These are phyloP conservation scores for Ariolimax columbianus DNA, from an alignment of 2,888 invertebrate species.

Conservation along the genomic window DNA sequence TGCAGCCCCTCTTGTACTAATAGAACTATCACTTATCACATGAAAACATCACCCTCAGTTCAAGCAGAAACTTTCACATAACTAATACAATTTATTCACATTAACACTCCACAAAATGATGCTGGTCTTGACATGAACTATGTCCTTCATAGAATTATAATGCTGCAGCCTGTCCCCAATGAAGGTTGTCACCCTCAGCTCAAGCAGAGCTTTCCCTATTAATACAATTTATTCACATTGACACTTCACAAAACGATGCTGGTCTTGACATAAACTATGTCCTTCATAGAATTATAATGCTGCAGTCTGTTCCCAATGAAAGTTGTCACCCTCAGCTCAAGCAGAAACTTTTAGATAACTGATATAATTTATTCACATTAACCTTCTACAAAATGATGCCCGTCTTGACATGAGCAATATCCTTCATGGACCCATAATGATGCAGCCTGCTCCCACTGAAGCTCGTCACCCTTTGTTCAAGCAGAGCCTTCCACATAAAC, in stretches of 20 bases:
- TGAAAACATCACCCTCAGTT: too few species aligned
- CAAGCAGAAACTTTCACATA: too few species aligned
- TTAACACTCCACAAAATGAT: slow-evolving; percentile 28
- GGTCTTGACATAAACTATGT: slow-evolving; percentile 43
- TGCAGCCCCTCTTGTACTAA: too few species aligned
- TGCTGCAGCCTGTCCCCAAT: slow-evolving; percentile 42
- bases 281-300: slow-evolving; percentile 41
- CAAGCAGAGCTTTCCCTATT: slow-evolving; percentile 74
- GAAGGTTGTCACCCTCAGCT: slow-evolving; percentile 68
- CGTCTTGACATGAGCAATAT: slow-evolving; percentile 44
- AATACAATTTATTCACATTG: too few species aligned
- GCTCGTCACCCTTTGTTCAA: slow-evolving; percentile 71
- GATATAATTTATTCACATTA: too few species aligned
- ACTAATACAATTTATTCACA: too few species aligned
- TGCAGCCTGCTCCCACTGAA: slow-evolving; percentile 47
- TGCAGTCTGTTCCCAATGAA: slow-evolving; percentile 47
- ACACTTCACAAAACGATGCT: slow-evolving; percentile 44
- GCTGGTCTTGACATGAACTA: slow-evolving; percentile 44
- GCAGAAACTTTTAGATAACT: slow-evolving; percentile 73
- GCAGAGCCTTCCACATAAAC: slow-evolving; percentile 73
- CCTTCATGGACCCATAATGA: slow-evolving; percentile 43
- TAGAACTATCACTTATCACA: too few species aligned
- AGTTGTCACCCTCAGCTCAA: slow-evolving; percentile 71
- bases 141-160: slow-evolving; percentile 40
- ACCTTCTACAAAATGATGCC: slow-evolving; percentile 37